Percentiles rank a stretch among this genome's conserved stretches.
Evolutionary conservation across 2,797 vertebrate genomes (phyloP).

Genomic region (Coendou prehensilis): DNA sequence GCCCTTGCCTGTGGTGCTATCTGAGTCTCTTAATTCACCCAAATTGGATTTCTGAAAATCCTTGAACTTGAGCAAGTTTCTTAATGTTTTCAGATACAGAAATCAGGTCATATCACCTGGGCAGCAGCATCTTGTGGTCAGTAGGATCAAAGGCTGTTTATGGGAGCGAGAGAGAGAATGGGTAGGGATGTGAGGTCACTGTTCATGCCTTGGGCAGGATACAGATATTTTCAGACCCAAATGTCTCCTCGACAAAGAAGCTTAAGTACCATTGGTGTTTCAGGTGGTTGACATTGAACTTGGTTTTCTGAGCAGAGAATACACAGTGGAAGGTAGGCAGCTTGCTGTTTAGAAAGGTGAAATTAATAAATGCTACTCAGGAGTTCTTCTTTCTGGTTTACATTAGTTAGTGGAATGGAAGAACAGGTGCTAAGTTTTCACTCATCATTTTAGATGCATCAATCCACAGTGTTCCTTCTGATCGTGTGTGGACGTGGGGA

Average conservation of each 20-base stretch:
- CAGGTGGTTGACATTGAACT: conserved; percentile 56
- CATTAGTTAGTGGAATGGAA: conserved; percentile 21
- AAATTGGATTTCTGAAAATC: conserved; percentile 80
- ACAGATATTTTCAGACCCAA: conserved; percentile 56
- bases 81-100: conserved; percentile 78
- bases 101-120: conserved; percentile 59
- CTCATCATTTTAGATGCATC: not conserved
- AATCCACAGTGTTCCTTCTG: not conserved
- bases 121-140: conserved; percentile 10
- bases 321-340: not conserved
- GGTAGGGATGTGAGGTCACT: conserved; percentile 47
- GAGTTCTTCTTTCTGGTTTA: conserved; percentile 29
- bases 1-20: conserved; percentile 62
- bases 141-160: conserved; percentile 69
- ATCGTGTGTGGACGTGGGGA: not conserved
- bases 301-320: conserved; percentile 58
- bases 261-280: conserved; percentile 2
- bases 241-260: conserved; percentile 46
- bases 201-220: conserved; percentile 62
- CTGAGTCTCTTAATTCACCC: conserved; percentile 76
- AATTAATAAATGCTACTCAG: not conserved
- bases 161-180: not conserved
- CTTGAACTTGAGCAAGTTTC: conserved; percentile 68
- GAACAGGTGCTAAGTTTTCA: conserved; percentile 2
- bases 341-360: conserved; percentile 55